Evolutionary conservation across 2,797 vertebrate genomes (phyloP).

Genomic region (Rhynchotus rufescens): DNA sequence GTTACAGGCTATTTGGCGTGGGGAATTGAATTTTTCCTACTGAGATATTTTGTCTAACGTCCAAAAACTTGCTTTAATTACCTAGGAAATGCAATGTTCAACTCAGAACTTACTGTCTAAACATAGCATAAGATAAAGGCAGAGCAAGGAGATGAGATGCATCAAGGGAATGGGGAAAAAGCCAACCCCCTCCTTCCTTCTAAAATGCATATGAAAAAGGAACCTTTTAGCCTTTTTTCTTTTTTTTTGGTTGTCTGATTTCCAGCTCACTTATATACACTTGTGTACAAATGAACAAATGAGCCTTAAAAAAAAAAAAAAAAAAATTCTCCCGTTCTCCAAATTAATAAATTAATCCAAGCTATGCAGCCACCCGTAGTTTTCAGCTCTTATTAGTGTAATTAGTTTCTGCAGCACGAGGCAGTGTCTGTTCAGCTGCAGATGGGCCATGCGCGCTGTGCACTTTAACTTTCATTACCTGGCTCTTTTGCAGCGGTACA

Average conservation of each 20-base stretch:
- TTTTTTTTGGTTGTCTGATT: conserved; percentile 71
- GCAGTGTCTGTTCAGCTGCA: background rate
- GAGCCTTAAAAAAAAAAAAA: background rate
- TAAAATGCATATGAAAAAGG: conserved; percentile 61
- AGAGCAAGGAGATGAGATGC: conserved; percentile 69
- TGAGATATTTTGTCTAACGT: conserved; percentile 73
- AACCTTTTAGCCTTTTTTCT: conserved; percentile 45
- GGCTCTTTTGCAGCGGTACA: background rate
- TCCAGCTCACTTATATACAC: conserved; percentile 69
- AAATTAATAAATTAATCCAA: conserved; percentile 60
- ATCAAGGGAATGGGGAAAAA: background rate
- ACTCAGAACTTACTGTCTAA: conserved; percentile 69
- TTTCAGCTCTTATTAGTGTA: background rate
- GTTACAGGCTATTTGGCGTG: conserved; percentile 73
- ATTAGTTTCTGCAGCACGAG: background rate
- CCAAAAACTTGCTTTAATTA: conserved; percentile 75
- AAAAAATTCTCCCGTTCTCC: conserved; percentile 49
- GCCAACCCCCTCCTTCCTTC: background rate
- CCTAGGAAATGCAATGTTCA: conserved; percentile 68
- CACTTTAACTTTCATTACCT: background rate
- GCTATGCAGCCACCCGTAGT: conserved; percentile 35
- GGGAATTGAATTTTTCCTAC: conserved; percentile 70
- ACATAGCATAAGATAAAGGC: conserved; percentile 72
- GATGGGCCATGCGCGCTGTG: background rate
- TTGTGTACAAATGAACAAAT: conserved; percentile 66